Evolutionary conservation across 2,797 vertebrate species (phyloP).

Genomic region (Hemibagrus guttatus): DNA sequence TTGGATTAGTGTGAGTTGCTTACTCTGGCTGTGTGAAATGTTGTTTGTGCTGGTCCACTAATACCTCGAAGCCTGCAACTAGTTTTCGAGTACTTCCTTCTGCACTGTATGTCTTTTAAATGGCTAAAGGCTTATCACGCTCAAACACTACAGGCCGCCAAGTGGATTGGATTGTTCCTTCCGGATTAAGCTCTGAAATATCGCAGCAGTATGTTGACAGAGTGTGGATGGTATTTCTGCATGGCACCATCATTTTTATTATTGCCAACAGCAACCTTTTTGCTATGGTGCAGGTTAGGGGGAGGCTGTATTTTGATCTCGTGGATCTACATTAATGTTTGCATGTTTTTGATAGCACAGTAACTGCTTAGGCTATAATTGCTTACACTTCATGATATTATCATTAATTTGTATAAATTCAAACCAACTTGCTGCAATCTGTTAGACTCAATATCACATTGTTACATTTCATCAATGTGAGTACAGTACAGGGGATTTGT

Average conservation of each 20-base stretch:
- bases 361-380: not conserved
- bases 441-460: not conserved
- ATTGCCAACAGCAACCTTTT: constrained; percentile 14
- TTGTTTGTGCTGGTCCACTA: constrained; percentile 19
- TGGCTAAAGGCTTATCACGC: constrained; percentile 48
- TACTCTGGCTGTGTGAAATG: constrained; percentile 35
- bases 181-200: constrained; percentile 54
- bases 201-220: constrained; percentile 49
- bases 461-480: not conserved
- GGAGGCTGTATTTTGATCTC: not conserved
- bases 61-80: constrained; percentile 33
- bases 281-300: not conserved
- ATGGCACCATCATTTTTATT: constrained; percentile 20
- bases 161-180: constrained; percentile 50
- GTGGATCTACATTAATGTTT: not conserved
- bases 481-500: not conserved
- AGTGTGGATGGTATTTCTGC: constrained; percentile 28
- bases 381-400: not conserved
- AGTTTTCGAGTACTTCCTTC: constrained; percentile 26
- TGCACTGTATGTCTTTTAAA: constrained; percentile 38
- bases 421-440: not conserved
- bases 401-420: not conserved
- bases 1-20: constrained; percentile 16
- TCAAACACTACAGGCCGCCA: constrained; percentile 33
- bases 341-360: not conserved